phyloP scores from a whole-genome alignment of 2,888 invertebrate species.

The Aplocera efformata region DNA sequence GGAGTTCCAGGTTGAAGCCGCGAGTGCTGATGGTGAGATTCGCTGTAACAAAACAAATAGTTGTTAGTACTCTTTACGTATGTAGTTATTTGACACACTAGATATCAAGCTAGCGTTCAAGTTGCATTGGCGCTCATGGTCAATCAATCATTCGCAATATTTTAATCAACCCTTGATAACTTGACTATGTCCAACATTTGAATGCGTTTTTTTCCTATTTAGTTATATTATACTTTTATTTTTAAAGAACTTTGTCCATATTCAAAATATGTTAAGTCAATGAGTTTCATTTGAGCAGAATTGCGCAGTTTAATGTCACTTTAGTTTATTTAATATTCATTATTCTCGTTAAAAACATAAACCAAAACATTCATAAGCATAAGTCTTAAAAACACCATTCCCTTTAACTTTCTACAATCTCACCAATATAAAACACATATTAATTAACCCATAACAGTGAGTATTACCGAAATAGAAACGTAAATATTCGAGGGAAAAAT shows the following conservation, averaged over 20 bases:
- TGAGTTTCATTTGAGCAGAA: too few relatives aligned
- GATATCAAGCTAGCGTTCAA: too few relatives aligned
- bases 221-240: too few relatives aligned
- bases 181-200: too few relatives aligned
- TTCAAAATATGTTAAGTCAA: too few relatives aligned
- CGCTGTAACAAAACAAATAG: slow-evolving; percentile 75
- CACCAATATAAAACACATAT: slow-evolving; percentile 38
- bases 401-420: slow-evolving; percentile 42
- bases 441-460: slow-evolving; percentile 56
- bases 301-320: background rate
- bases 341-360: background rate
- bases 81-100: too few relatives aligned
- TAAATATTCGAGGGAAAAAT: slow-evolving; percentile 52
- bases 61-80: background rate
- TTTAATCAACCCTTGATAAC: too few relatives aligned
- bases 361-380: slow-evolving; percentile 5
- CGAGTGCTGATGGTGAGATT: slow-evolving; percentile 84
- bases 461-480: slow-evolving; percentile 53
- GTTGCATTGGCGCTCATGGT: too few relatives aligned
- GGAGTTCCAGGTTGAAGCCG: slow-evolving; percentile 80
- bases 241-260: too few relatives aligned
- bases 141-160: too few relatives aligned
- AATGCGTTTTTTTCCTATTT: too few relatives aligned
- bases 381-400: slow-evolving; percentile 6
- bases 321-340: background rate